Conservation (phyloP, 2,113 vertebrate genomes). For the Ctenomys sociabilis region DNA sequence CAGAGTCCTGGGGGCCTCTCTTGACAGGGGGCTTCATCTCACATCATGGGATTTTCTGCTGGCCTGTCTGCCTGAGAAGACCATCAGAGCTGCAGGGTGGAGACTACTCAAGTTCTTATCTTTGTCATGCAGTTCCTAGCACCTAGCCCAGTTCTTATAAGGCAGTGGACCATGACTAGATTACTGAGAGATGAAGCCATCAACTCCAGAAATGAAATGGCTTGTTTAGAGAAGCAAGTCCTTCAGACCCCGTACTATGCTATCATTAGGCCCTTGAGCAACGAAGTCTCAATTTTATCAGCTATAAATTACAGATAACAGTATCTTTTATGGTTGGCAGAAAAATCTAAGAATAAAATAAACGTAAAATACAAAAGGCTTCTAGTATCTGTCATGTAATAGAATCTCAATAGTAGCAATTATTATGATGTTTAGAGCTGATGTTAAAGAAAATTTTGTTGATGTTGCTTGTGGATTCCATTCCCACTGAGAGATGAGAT, state of each 20-base stretch:
- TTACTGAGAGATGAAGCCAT: not conserved
- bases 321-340: not conserved
- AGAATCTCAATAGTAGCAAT: not conserved
- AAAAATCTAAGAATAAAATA: not conserved
- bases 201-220: not conserved
- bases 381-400: not conserved
- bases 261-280: not conserved
- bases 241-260: not conserved
- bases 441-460: constrained; percentile 5
- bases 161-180: not conserved
- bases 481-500: not conserved
- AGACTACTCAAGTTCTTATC: not conserved
- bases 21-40: not conserved
- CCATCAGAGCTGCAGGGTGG: not conserved
- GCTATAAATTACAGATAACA: not conserved
- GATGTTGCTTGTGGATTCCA: not conserved
- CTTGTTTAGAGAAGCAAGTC: not conserved
- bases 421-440: not conserved
- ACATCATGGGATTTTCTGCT: not conserved
- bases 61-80: not conserved
- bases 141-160: too few species aligned
- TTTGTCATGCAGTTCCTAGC: not conserved
- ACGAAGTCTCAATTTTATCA: constrained; percentile 16
- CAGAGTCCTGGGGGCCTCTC: not conserved
- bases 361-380: not conserved